Evolutionary conservation across 1,140 invertebrate genomes (phyloP).

Genomic region (Steinernema feltiae): DNA sequence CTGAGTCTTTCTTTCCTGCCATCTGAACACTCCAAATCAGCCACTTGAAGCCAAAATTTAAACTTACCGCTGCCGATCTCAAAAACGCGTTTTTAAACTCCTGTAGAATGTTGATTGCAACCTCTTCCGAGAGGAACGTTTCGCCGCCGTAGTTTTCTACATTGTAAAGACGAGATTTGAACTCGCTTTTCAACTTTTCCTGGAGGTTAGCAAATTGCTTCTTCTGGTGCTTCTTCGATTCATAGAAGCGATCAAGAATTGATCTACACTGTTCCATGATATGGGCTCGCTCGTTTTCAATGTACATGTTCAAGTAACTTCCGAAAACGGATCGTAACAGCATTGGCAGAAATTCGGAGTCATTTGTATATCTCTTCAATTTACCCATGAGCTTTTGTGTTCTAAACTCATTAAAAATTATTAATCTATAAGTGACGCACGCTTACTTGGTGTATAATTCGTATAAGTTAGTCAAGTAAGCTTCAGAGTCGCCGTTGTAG

Average conservation of each 20-base stretch:
- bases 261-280: slow-evolving; percentile 70
- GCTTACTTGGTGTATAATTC: slow-evolving; percentile 76
- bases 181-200: slow-evolving; percentile 79
- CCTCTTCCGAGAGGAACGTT: slow-evolving; percentile 89
- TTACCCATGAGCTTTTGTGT: slow-evolving; percentile 71
- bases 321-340: slow-evolving; percentile 77
- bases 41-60: slow-evolving; percentile 20
- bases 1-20: slow-evolving; percentile 72
- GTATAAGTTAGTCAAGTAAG: slow-evolving; percentile 78
- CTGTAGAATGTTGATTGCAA: slow-evolving; percentile 85
- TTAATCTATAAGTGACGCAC: slow-evolving; percentile 23
- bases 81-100: slow-evolving; percentile 83
- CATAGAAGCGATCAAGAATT: slow-evolving; percentile 79
- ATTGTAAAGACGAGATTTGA: slow-evolving; percentile 83
- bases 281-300: slow-evolving; percentile 68
- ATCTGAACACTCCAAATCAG: slow-evolving; percentile 64
- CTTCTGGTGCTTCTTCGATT: slow-evolving; percentile 87
- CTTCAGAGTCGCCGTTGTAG: slow-evolving; percentile 69
- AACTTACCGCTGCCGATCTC: slow-evolving; percentile 71
- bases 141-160: slow-evolving; percentile 89
- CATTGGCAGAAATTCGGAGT: slow-evolving; percentile 73
- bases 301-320: slow-evolving; percentile 72
- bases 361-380: slow-evolving; percentile 69
- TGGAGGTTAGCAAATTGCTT: slow-evolving; percentile 79
- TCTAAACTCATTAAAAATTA: slow-evolving; percentile 48